phyloP scores from a whole-genome alignment of 1,140 invertebrate species.

The Drosophila cardini region DNA sequence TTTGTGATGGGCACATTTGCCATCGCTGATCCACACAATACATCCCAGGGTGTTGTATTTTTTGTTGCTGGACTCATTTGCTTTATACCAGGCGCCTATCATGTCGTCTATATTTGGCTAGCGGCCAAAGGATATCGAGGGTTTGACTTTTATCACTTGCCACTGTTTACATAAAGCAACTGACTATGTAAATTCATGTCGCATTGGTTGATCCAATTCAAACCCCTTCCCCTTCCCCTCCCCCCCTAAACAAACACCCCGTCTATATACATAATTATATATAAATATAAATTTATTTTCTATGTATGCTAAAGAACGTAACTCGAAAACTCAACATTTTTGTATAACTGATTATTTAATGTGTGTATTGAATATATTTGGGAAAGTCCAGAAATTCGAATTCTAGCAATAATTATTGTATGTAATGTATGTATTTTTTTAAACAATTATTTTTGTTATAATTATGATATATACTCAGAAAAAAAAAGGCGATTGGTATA shows the following conservation, averaged over 20 bases:
- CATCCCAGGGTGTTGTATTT: slow-evolving; percentile 91
- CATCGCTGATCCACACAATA: slow-evolving; percentile 88
- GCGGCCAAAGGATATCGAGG: slow-evolving; percentile 92
- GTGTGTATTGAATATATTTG: slow-evolving; percentile 55
- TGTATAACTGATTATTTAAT: slow-evolving; percentile 55
- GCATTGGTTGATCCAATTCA: slow-evolving; percentile 55
- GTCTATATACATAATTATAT: slow-evolving; percentile 50
- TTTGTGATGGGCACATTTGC: slow-evolving; percentile 90
- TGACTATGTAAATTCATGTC: slow-evolving; percentile 27
- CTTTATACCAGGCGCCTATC: slow-evolving; percentile 92
- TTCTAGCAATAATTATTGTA: slow-evolving; percentile 66
- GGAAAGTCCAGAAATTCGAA: slow-evolving; percentile 39
- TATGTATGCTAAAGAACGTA: slow-evolving; percentile 56
- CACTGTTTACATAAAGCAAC: slow-evolving; percentile 89
- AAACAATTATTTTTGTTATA: slow-evolving; percentile 69
- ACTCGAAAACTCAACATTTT: slow-evolving; percentile 28
- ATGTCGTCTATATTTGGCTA: slow-evolving; percentile 93
- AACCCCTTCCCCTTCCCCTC: slow-evolving; percentile 15
- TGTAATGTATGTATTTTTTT: slow-evolving; percentile 52
- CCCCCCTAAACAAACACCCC: slow-evolving; percentile 34
- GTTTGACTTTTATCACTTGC: slow-evolving; percentile 93
- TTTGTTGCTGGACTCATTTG: slow-evolving; percentile 92
- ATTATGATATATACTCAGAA: slow-evolving; percentile 60
- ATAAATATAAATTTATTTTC: slow-evolving; percentile 54
- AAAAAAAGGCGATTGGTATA: slow-evolving; percentile 58